Base-by-base conservation (phyloP, 2,797 vertebrate species). In the Diglossa cyanea region DNA sequence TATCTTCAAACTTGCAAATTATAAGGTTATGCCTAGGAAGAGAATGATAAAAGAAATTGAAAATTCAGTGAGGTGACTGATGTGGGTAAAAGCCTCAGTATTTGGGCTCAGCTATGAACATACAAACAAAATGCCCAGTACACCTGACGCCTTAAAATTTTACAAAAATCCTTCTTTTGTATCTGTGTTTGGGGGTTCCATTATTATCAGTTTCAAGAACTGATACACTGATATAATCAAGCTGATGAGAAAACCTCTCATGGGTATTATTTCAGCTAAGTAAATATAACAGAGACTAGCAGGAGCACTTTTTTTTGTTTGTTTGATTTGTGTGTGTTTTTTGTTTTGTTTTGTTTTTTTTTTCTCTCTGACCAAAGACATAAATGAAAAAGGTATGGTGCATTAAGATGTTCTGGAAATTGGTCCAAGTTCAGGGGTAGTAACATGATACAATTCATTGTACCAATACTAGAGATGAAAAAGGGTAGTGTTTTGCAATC, bases 151-250 rank as follows among this genome's bases (percentile, higher is more conserved):
- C 16, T 50, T 42, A 63, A 73, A 33, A 4, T 6, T 87, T 73
- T 87, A 11, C 30, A 50, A 17, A 78, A 71, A 55, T 54, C 9
- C 0, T 71, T 45, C 8, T 63, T 50, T 44, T 51, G 10, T 35
- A 13, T 44, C 20, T 31, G 2, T 25, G 7, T 39, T 70, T 45
- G 18, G 2, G 4, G 1, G 3, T 48, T 75, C 19, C 5, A 5
- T 35, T 88, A n/a, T 57, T 62, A 26, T 3, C 7, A 17, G 1
- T 42, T 66, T 80, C 26, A 86, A 44, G 19, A 58, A 24, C 8
- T 35, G 35, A 68, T 77, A 63, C 28, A 21, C 17, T 73, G 18
- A 9, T 51, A 17, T 15, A 35, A 30, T 44, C 35, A 44, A 73
- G 25, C 6, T 31, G 6, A 3, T 25, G 33, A 58, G 26, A 85